Evolutionary conservation across 2,888 invertebrate genomes (phyloP).

Genomic region (Embidobia sp.): DNA sequence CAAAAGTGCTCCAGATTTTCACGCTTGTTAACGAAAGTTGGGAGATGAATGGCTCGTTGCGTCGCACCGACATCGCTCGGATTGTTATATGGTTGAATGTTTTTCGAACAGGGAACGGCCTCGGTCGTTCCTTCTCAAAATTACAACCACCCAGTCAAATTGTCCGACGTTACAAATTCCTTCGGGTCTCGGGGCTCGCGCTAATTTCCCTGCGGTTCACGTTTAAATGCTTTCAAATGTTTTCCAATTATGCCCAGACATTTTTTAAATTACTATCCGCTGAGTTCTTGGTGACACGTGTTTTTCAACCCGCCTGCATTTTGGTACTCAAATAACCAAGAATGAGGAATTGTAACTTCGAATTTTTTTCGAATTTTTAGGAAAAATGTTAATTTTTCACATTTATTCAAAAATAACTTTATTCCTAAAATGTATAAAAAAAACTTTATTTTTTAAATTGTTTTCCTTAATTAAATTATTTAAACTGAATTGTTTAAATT

Average conservation of each 20-base stretch:
- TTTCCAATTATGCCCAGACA: background rate
- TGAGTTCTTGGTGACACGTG: background rate
- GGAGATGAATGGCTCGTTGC: constrained; percentile 38
- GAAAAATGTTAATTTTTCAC: no score
- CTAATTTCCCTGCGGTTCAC: constrained; percentile 38
- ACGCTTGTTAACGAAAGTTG: constrained; percentile 70
- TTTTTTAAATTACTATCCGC: constrained; percentile 1
- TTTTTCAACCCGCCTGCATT: no score
- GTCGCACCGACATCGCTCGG: constrained; percentile 27
- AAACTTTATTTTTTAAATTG: no score
- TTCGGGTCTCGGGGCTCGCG: background rate
- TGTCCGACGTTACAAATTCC: constrained; percentile 14
- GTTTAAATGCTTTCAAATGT: constrained; percentile 32
- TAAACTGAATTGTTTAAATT: no score
- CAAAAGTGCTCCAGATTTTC: constrained; percentile 74
- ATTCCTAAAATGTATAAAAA: no score
- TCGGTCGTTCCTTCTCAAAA: constrained; percentile 18
- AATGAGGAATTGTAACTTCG: no score
- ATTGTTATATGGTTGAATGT: constrained; percentile 56
- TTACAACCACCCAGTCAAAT: constrained; percentile 21
- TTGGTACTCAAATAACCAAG: no score
- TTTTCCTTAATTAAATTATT: no score
- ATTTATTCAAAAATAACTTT: no score
- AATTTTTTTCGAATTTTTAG: no score
- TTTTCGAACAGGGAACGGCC: constrained; percentile 38